These are phyloP conservation scores for Aethes cnicana DNA, from an alignment of 2,888 invertebrate species.

Conservation along the genomic window DNA sequence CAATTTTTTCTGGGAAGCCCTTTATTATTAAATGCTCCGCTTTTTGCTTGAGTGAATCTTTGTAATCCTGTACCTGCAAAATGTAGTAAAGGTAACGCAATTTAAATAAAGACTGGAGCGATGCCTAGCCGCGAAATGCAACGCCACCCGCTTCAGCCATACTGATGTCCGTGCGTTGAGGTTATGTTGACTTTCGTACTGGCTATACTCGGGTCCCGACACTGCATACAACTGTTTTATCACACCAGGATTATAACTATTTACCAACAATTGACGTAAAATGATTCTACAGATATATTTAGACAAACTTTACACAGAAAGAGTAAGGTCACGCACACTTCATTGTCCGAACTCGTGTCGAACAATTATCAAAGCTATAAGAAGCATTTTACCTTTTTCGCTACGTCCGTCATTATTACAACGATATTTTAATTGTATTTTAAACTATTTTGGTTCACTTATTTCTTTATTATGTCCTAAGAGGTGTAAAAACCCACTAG, in stretches of 20 bases:
- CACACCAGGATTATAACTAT: not conserved
- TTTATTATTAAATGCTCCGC: slow-evolving; percentile 94
- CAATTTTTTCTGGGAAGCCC: slow-evolving; percentile 96
- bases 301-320: slow-evolving; percentile 37
- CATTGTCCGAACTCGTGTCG: slow-evolving; percentile 59
- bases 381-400: slow-evolving; percentile 67
- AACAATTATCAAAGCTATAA: slow-evolving; percentile 42
- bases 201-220: slow-evolving; percentile 40
- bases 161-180: slow-evolving; percentile 49
- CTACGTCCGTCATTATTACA: slow-evolving; percentile 71
- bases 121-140: slow-evolving; percentile 1
- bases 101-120: slow-evolving; percentile 5
- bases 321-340: slow-evolving; percentile 60
- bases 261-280: not conserved
- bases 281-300: slow-evolving; percentile 22
- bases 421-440: slow-evolving; percentile 37
- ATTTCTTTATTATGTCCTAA: slow-evolving; percentile 39
- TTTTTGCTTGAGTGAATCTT: slow-evolving; percentile 92
- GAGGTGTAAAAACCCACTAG: slow-evolving; percentile 40
- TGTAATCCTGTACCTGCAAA: slow-evolving; percentile 94
- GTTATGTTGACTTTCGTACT: slow-evolving; percentile 51
- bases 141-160: slow-evolving; percentile 38
- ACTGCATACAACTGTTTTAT: not conserved
- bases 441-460: slow-evolving; percentile 40
- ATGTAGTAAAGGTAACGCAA: slow-evolving; percentile 21